Evolutionary conservation across 2,888 invertebrate genomes (phyloP).

Genomic region (Plebejus anna): DNA sequence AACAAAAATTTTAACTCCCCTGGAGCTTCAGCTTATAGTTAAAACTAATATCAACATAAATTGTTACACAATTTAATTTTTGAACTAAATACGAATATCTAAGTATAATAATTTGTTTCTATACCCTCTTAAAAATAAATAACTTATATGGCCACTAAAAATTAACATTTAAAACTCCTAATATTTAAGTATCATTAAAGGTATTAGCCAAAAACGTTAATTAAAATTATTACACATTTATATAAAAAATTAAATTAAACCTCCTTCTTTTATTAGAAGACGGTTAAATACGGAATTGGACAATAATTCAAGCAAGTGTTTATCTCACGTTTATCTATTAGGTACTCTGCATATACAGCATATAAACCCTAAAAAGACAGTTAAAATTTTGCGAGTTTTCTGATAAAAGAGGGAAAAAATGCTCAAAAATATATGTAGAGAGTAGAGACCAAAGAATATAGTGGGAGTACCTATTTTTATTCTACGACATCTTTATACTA

Average conservation of each 20-base stretch:
- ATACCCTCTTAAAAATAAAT: too few relatives aligned
- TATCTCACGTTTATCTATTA: not conserved
- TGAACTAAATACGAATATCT: not conserved
- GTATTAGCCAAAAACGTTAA: too few relatives aligned
- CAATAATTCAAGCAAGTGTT: not conserved
- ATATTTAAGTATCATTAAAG: too few relatives aligned
- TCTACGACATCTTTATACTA: not conserved
- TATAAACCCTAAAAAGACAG: not conserved
- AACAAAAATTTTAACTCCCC: slow-evolving; percentile 53
- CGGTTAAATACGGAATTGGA: not conserved
- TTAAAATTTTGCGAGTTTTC: too few relatives aligned
- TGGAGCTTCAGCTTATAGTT: slow-evolving; percentile 49
- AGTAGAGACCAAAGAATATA: not conserved
- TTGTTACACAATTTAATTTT: not conserved
- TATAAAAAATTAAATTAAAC: not conserved
- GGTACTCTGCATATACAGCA: not conserved
- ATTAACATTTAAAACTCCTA: not conserved
- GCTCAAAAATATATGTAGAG: not conserved
- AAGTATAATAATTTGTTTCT: too few relatives aligned
- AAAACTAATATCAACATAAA: not conserved
- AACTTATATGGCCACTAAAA: not conserved
- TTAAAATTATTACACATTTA: not conserved
- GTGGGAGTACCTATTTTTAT: not conserved
- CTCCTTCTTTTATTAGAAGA: not conserved
- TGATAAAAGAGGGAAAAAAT: not conserved